Evolutionary conservation across 2,113 vertebrate genomes (phyloP), one percentile per base, ranked within the genome.

Genomic region (Lates calcarifer): DNA sequence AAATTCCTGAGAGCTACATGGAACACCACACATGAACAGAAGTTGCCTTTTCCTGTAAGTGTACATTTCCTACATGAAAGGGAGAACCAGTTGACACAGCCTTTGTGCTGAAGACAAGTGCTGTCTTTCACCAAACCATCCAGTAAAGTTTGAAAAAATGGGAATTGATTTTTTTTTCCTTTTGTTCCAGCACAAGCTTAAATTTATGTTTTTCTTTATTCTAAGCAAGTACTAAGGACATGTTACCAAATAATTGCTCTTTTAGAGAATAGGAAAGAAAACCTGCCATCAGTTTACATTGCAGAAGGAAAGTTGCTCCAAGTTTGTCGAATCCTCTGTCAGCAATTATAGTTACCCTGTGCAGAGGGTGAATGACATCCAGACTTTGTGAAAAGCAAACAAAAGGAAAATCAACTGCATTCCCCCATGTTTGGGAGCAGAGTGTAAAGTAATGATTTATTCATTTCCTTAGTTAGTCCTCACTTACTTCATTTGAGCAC

Each of bases 401-500:
- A 81, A 47, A 15, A 20, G 4, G 26, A 11, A 49, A 77, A 72
- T 56, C 72, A 37, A 22, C 43, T 29, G 12, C 74, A 61, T 29
- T 45, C 31, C 4, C 7, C 39, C 4, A 10, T 33, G 31, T 72
- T 79, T 4, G n/a, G 67, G 74, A 77, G 69, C 63, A 69, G 28
- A 81, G 70, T 45, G 73, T 55, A 81, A 72, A 82, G 94, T 88
- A 95, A 94, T 92, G 88, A 85, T 79, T 91, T 91, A 95, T 95
- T 96, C 90, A 95, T 94, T 92, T 84, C 37, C 53, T 43, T 47
- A n/a, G 89, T 92, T 91, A 92, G 86, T 82, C 91, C 90, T 84
- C 83, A 86, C 92, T 88, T 81, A 76, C 93, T 94, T 92, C 86
- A 88, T 88, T 93, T 87, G 79, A 67, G 88, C 88, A 82, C 83